A percentile compares a stretch with the other conserved stretches of the same genome.
Conservation (phyloP, 2,888 invertebrate genomes). For the Drosophila algonquin region DNA sequence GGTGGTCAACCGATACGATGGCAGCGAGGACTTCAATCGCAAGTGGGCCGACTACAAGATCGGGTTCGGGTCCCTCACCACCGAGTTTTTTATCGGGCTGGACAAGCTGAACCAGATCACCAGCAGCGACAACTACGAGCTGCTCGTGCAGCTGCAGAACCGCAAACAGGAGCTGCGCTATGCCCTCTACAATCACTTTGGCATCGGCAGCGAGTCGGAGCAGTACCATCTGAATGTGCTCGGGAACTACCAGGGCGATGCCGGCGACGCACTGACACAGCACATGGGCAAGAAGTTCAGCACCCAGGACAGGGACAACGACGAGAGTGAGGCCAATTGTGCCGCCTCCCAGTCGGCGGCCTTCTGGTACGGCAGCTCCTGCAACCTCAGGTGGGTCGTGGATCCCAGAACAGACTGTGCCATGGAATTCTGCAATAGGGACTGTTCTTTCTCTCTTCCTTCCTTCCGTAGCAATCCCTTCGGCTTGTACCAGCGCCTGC, state of each 20-base stretch:
- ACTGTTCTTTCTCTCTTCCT: neutral
- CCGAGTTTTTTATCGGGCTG: conserved; percentile 65
- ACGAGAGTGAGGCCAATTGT: conserved; percentile 53
- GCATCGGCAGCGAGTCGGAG: conserved; percentile 61
- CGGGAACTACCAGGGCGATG: conserved; percentile 59
- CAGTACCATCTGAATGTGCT: conserved; percentile 60
- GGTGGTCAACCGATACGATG: conserved; percentile 58
- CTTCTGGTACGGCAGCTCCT: conserved; percentile 62
- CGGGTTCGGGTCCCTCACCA: conserved; percentile 51
- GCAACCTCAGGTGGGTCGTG: conserved; percentile 54
- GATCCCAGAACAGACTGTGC: too few species aligned
- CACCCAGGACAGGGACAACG: conserved; percentile 55
- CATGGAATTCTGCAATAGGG: too few species aligned
- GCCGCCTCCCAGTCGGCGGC: conserved; percentile 55
- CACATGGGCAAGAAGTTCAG: conserved; percentile 64
- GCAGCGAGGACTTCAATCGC: conserved; percentile 62
- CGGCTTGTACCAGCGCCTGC: conserved; percentile 56
- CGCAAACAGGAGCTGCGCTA: conserved; percentile 56
- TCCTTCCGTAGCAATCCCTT: conserved; percentile 60
- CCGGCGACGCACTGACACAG: conserved; percentile 55
- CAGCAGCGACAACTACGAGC: conserved; percentile 54
- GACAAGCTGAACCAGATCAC: conserved; percentile 63
- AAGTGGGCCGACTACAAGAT: conserved; percentile 65
- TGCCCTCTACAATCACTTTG: conserved; percentile 63
- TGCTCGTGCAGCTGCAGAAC: conserved; percentile 59